Evolutionary conservation across 92 coral and sea anemone genomes (phyloP).

Genomic region (Phenganax marumi): DNA sequence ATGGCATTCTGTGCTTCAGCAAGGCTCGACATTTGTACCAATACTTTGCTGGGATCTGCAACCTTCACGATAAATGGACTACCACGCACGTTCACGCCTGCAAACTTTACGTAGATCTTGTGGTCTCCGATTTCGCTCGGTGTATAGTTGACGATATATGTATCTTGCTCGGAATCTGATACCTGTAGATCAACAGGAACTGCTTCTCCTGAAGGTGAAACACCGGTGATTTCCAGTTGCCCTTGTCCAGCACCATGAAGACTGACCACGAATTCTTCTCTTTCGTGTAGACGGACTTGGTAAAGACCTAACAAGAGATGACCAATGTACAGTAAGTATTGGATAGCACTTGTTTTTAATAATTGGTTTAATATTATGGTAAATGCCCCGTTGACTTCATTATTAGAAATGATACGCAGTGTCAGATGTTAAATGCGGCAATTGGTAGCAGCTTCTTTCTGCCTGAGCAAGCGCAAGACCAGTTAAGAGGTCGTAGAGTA

Average conservation of each 20-base stretch:
- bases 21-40: constrained; percentile 55
- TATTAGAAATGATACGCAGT: too few species aligned
- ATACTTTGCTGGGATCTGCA: constrained; percentile 76
- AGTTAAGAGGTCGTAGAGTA: too few species aligned
- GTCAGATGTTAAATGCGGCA: too few species aligned
- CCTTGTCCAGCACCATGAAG: constrained; percentile 87
- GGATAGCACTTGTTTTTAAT: not conserved
- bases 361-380: too few species aligned
- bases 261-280: constrained; percentile 78
- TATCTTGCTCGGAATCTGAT: constrained; percentile 73
- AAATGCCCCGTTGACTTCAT: too few species aligned
- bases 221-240: constrained; percentile 81
- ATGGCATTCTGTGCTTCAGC: constrained; percentile 56
- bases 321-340: not conserved
- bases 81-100: constrained; percentile 76
- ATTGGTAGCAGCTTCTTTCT: too few species aligned
- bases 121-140: constrained; percentile 80
- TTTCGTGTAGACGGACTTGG: constrained; percentile 48
- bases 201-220: constrained; percentile 77
- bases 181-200: constrained; percentile 75
- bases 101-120: constrained; percentile 78
- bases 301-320: constrained; percentile 7
- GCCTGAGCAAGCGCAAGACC: too few species aligned
- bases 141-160: constrained; percentile 76
- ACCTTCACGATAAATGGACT: constrained; percentile 90